A percentile compares a stretch with the other conserved stretches of the same genome.
Conservation (phyloP, 2,797 vertebrate species). For the Botia kubotai region DNA sequence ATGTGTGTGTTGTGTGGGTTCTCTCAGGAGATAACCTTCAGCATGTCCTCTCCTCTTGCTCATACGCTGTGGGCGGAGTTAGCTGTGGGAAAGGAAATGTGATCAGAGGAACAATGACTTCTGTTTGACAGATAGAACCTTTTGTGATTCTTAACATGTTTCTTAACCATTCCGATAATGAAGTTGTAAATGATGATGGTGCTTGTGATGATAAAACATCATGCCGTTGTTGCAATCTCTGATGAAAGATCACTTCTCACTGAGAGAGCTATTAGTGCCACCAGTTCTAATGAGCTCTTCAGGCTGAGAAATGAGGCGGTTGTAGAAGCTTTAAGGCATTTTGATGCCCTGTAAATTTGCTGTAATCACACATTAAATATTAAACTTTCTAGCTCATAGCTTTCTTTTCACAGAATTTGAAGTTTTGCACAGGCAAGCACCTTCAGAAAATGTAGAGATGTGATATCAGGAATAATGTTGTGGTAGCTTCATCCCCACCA, state of each 20-base stretch:
- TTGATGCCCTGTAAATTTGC: not conserved
- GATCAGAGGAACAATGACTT: constrained; percentile 53
- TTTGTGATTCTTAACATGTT: constrained; percentile 26
- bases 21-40: constrained; percentile 57
- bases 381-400: not conserved
- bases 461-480: not conserved
- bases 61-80: constrained; percentile 22
- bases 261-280: constrained; percentile 18
- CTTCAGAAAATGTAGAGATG: not conserved
- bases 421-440: not conserved
- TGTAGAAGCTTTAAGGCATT: not conserved
- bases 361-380: not conserved
- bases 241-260: constrained; percentile 31
- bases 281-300: constrained; percentile 12
- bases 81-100: constrained; percentile 55
- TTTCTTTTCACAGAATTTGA: no score
- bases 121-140: constrained; percentile 48
- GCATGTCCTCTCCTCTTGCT: constrained; percentile 46
- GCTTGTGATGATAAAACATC: constrained; percentile 36
- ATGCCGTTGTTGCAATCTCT: constrained; percentile 7
- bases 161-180: constrained; percentile 12
- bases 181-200: constrained; percentile 18
- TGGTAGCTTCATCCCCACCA: not conserved
- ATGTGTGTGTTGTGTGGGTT: constrained; percentile 34
- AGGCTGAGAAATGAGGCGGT: constrained; percentile 22